phyloP scores from a whole-genome alignment of 2,113 vertebrate genomes.

The Albula glossodonta region DNA sequence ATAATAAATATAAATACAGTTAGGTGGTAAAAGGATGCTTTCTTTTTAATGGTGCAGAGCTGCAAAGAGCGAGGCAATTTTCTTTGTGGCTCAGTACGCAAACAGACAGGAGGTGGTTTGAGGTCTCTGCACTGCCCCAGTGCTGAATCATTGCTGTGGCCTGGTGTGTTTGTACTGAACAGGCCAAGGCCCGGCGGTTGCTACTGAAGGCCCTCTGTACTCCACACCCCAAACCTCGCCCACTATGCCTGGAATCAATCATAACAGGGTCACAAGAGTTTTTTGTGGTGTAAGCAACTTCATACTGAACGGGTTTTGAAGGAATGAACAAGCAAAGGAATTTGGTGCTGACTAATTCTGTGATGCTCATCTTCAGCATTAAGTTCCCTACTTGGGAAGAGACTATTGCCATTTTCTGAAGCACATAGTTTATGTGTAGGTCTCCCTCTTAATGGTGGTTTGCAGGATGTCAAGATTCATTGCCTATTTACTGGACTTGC shows the following conservation, averaged over 20 bases:
- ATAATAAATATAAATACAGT: neutral
- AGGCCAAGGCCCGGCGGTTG: constrained; percentile 24
- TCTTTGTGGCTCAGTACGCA: constrained; percentile 35
- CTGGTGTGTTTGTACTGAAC: constrained; percentile 26
- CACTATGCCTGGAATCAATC: neutral
- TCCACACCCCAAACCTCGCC: neutral
- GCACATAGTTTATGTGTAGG: neutral
- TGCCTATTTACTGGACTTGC: neutral
- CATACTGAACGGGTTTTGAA: neutral
- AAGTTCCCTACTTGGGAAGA: too few species aligned
- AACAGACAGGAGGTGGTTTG: constrained; percentile 59
- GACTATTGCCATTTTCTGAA: neutral
- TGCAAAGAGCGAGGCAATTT: constrained; percentile 20
- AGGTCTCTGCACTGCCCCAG: constrained; percentile 40
- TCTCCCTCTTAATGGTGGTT: neutral
- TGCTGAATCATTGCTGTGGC: constrained; percentile 54
- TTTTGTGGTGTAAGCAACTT: neutral
- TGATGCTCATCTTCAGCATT: neutral
- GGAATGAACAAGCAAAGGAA: neutral
- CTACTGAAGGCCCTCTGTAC: neutral
- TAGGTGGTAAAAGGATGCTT: neutral
- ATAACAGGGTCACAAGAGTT: neutral
- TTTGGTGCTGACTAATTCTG: neutral
- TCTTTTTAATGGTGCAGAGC: neutral
- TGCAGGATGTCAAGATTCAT: neutral